Conservation (phyloP, 2,888 invertebrate species). For the Himalopsyche anomala region DNA sequence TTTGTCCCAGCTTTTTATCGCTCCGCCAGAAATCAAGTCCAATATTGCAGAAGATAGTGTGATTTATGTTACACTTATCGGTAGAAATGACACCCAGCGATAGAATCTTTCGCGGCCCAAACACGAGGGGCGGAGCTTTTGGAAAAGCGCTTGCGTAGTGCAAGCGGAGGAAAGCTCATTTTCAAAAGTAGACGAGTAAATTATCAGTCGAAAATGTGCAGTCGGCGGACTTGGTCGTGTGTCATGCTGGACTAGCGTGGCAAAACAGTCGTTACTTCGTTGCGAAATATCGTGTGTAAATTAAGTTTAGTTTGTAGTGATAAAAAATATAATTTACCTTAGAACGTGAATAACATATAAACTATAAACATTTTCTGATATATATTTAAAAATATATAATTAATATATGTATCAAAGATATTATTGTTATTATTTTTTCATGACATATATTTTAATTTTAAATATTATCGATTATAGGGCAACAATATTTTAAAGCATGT, state of each 20-base stretch:
- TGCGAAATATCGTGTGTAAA: conserved; percentile 26
- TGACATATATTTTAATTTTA: too few relatives aligned
- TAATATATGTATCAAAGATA: too few relatives aligned
- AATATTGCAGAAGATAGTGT: conserved; percentile 54
- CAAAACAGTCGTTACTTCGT: background rate
- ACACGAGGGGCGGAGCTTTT: conserved; percentile 52
- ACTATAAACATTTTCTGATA: background rate
- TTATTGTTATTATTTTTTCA: too few relatives aligned
- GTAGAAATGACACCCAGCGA: conserved; percentile 57
- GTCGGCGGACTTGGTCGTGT: background rate
- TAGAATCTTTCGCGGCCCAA: conserved; percentile 56
- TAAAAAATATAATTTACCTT: background rate
- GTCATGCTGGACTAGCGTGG: background rate
- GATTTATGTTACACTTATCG: conserved; percentile 61
- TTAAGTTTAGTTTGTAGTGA: conserved; percentile 1
- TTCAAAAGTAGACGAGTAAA: background rate
- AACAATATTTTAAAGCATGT: too few relatives aligned
- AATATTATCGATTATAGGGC: too few relatives aligned
- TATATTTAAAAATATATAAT: too few relatives aligned
- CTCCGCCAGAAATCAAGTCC: conserved; percentile 47
- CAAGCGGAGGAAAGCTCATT: background rate
- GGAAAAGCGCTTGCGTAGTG: background rate
- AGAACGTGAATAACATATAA: background rate
- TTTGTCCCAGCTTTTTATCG: conserved; percentile 47
- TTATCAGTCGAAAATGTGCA: conserved; percentile 17